These are phyloP conservation scores for Prinia subflava DNA, from an alignment of 2,113 vertebrate genomes.

Conservation along the genomic window DNA sequence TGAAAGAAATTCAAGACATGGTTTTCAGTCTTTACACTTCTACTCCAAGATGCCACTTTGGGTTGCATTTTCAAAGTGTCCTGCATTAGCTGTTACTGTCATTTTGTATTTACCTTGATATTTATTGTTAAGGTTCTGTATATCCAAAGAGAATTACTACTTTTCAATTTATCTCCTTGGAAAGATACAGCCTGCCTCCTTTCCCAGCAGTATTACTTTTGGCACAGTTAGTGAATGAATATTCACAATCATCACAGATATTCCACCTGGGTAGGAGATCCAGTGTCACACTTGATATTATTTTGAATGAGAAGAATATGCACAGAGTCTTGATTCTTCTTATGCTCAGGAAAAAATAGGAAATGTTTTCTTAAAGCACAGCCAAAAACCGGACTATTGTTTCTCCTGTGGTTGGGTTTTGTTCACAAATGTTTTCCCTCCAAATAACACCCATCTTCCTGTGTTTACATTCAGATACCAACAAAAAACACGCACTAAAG, in stretches of 20 bases:
- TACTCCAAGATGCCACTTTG: background rate
- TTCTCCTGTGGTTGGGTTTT: background rate
- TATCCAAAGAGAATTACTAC: background rate
- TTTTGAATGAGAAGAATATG: background rate
- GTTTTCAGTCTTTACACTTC: background rate
- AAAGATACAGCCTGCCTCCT: background rate
- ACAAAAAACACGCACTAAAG: background rate
- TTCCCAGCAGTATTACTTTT: background rate
- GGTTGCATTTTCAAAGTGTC: background rate
- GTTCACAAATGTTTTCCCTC: conserved; percentile 3
- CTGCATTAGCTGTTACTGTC: background rate
- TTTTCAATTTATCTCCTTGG: background rate
- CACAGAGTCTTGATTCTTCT: background rate
- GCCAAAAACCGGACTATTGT: background rate
- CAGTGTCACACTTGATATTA: background rate
- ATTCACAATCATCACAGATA: background rate
- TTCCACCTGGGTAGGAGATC: background rate
- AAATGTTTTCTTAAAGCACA: background rate
- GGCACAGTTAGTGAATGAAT: background rate
- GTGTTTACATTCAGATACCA: conserved; percentile 26
- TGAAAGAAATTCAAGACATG: background rate
- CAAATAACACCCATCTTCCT: conserved; percentile 30
- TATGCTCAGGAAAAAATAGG: background rate
- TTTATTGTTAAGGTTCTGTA: background rate
- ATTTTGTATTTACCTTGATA: background rate